Evolutionary conservation across 2,888 invertebrate species (phyloP), one percentile per base, ranked within the genome.

Genomic region (Chirona hameri): DNA sequence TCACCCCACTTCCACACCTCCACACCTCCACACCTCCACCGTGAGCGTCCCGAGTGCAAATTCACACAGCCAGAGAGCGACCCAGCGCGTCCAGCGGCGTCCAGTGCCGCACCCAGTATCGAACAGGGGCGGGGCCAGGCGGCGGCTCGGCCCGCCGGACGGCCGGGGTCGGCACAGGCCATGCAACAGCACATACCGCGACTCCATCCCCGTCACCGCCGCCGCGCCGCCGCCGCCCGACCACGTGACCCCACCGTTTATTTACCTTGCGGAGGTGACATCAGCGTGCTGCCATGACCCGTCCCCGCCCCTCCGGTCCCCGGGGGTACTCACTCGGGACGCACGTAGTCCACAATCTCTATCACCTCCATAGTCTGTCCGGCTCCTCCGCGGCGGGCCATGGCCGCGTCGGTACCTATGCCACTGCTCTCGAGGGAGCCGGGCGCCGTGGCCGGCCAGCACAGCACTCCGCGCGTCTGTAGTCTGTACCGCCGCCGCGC

Each of bases 281-380:
- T 48, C 80, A 48, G 27, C 15, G 80, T 52, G 46, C 80, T 46
- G 46, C 24, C 52, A 15, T n/a, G n/a, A n/a, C n/a, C n/a, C 80
- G 48, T 5, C 80, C 79, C 3, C 21, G 21, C 7, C 46, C 15
- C 31, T 39, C 31, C 39, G 7, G 4, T 39, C 39, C 7, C 39
- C 39, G 39, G 7, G 48, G 27, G 31, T 48, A 55, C 81, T 57
- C 81, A 52, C 81, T 48, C 48, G 27, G 57, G 57, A 18, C 46
- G 29, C 24, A 81, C 55, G 81, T 57, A 52, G 81, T 55, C 57
- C 15, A 81, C 52, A 52, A 81, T 55, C n/a, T 52, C 55, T 31
- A 81, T 55, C 18, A 48, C 80, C 80, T 39, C 80, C 80, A 48
- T 39, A 12, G 52, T 52, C 15, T n/a, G 27, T 7, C 39, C 24